Evolutionary conservation across 2,113 vertebrate species (phyloP), one percentile per base, ranked within the genome.

Genomic region (Ploceus nigricollis): DNA sequence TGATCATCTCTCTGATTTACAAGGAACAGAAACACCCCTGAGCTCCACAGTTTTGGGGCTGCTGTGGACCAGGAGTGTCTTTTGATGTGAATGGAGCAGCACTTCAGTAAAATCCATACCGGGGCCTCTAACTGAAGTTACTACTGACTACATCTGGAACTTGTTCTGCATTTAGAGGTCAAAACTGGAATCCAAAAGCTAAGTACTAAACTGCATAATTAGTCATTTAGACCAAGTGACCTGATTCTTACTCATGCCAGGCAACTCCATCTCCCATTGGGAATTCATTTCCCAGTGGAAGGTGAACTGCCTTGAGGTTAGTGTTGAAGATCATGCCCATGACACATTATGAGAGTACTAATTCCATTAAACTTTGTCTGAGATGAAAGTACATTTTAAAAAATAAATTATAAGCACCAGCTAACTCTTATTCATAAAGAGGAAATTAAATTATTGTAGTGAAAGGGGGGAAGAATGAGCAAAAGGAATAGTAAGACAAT

Each of bases 171-270:
- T 60, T 87, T 44, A 68, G 31, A 51, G 61, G 53, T 44, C 78
- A 79, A 57, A 89, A 44, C 5, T 48, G 31, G 51, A 73, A 88
- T 61, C 35, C 44, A 79, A 91, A 44, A 90, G 28, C 22, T 40
- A 76, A 87, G 47, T 30, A 63, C 39, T 81, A 63, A 69, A 81
- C 35, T 51, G 21, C 23, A 19, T 60, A 86, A 89, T 93, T 63
- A 86, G 79, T 69, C 70, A 83, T 86, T 80, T 90, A 89, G 72
- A 80, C 72, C 76, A 63, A 93, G 64, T 72, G 95, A 91, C 88
- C 58, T 80, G 66, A 80, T 95, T 93, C 45, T 87, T 85, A 50
- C 31, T 92, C 63, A 65, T 6, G 20, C 33, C 51, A 82, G 47
- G 37, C 53, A 79, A 63, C 65, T 73, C 65, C 48, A 35, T 40